These are phyloP conservation scores for Syngnathus typhle DNA, from an alignment of 2,113 vertebrate genomes.

Conservation along the genomic window DNA sequence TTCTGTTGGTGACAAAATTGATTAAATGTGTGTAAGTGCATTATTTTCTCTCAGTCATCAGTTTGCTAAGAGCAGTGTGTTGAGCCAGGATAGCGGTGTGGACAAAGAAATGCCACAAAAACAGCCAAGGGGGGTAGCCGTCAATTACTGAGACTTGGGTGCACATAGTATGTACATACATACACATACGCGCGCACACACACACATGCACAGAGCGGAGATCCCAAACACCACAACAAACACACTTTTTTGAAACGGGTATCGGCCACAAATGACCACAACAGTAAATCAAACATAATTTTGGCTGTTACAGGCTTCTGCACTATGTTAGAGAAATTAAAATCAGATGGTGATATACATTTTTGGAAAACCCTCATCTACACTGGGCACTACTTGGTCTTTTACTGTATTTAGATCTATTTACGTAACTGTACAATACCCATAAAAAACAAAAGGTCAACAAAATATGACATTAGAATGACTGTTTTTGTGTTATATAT, in stretches of 20 bases:
- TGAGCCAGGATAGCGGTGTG: conserved; percentile 37
- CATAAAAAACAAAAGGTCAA: too few relatives aligned
- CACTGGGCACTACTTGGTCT: too few relatives aligned
- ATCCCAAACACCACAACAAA: conserved; percentile 39
- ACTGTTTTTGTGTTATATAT: too few relatives aligned
- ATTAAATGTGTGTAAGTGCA: conserved; percentile 24
- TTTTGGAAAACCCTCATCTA: too few relatives aligned
- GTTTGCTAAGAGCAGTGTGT: conserved; percentile 23
- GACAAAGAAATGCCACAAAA: conserved; percentile 49
- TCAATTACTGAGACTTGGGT: conserved; percentile 46
- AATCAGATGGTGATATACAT: conserved; percentile 10
- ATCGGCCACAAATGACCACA: conserved; percentile 33
- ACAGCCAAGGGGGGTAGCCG: conserved; percentile 51
- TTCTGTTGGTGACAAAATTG: conserved; percentile 71
- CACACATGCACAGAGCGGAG: conserved; percentile 1
- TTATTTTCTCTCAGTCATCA: not conserved
- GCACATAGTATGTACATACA: conserved; percentile 18
- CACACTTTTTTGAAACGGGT: not conserved
- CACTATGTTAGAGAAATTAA: conserved; percentile 41
- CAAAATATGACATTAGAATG: too few relatives aligned
- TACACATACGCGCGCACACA: conserved; percentile 26
- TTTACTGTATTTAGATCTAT: too few relatives aligned
- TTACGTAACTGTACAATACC: too few relatives aligned
- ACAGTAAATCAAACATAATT: conserved; percentile 63
- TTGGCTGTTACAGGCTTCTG: conserved; percentile 36